Evolutionary conservation across 2,888 invertebrate genomes (phyloP), one percentile per base, ranked within the genome.

Genomic region (Lacanobia wlatinum): DNA sequence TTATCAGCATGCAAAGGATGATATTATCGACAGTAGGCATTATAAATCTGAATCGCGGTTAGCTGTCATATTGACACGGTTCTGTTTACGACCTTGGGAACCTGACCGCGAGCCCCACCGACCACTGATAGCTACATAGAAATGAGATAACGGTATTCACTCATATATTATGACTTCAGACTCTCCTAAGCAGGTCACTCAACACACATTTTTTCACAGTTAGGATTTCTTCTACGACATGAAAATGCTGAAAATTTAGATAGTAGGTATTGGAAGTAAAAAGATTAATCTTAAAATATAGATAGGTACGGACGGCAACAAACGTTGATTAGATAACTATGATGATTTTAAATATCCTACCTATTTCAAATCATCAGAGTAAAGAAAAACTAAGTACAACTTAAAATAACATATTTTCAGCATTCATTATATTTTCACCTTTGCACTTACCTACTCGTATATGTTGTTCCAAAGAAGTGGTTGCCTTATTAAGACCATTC

Each of bases 1-100:
- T 83, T 88, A 93, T 92, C 90, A 90, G 88, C 90, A 93, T 93
- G 89, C 92, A 92, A 88, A 91, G 89, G 89, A 91, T 91, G 90
- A 90, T 91, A 92, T 92, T 91, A 93, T 91, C 88, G 86, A 84
- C 88, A 90, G 88, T 84, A 85, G 84, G 86, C 86, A 87, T 87
- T 86, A 86, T 89, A 90, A 90, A 89, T 90, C 91, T 90, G 88
- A 90, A 90, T 88, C 91, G 90, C 89, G 87, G 88, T 90, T 88
- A 78, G 82, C 70, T 67, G 88, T 89, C 89, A 91, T 92, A 92
- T 91, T 90, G 91, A 89, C 89, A 91, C 90, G 89, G 90, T 90
- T 91, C 89, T 87, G 87, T 91, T 90, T 90, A 90, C 84, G 87
- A 86, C 88, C 91, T 90, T 93, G 92, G 90, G 92, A 93, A 92